Conservation (phyloP, 2,113 vertebrate genomes). For the Pituophis catenifer region DNA sequence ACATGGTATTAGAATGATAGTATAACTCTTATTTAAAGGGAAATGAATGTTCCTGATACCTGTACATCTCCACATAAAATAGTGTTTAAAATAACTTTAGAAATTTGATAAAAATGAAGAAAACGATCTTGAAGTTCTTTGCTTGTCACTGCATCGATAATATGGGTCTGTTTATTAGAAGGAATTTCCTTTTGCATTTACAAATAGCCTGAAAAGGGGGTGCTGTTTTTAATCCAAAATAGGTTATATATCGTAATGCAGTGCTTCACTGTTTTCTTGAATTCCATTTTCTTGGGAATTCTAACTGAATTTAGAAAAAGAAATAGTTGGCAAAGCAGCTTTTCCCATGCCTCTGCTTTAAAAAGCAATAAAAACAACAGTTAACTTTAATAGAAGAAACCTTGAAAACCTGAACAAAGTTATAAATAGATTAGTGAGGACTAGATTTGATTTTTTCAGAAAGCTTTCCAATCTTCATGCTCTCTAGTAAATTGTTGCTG, state of each 20-base stretch:
- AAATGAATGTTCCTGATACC: background rate
- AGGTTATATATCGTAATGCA: background rate
- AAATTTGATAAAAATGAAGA: background rate
- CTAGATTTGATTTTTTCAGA: background rate
- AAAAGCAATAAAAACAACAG: background rate
- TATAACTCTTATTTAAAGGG: background rate
- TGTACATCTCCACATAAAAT: background rate
- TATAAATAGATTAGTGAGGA: conserved; percentile 3
- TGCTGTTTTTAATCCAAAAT: background rate
- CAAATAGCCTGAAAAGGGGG: background rate
- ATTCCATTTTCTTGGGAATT: background rate
- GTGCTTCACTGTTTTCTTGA: background rate
- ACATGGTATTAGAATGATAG: too few species aligned
- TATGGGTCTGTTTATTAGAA: background rate
- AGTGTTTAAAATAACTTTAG: background rate
- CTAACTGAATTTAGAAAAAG: background rate
- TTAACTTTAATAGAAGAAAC: background rate
- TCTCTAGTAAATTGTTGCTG: background rate
- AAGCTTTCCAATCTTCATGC: background rate
- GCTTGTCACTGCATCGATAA: background rate
- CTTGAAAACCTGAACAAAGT: background rate
- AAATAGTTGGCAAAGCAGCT: background rate
- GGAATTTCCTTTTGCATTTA: background rate
- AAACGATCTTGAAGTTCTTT: background rate
- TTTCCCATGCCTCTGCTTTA: background rate